Evolutionary conservation across 2,797 vertebrate genomes (phyloP), one percentile per base, ranked within the genome.

Genomic region (Coregonus sp.): DNA sequence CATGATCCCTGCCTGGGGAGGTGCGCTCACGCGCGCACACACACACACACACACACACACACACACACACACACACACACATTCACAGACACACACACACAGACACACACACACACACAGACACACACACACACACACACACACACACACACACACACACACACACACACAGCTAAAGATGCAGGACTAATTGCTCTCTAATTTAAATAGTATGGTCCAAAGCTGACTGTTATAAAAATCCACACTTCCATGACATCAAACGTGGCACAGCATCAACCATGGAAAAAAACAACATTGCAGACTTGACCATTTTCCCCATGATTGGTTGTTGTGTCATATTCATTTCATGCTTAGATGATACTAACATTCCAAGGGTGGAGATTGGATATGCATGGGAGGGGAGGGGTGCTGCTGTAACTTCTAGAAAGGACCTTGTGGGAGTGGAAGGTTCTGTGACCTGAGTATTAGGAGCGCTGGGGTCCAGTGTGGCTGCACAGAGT

Each of bases 191-290:
- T 83, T 75, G 9, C 18, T 5, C 40, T 67, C 40, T 65, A 12
- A 80, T 78, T 33, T 79, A 76, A 81, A 75, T 29, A 40, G 47
- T 54, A 74, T 75, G 77, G 74, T 84, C 56, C n/a, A 75, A 47
- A 59, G 68, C 72, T 66, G 71, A 40, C 68, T 67, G 71, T 59
- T 73, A 59, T 50, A 37, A 33, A 69, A 73, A 68, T 6, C 2
- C 72, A 73, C 31, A 67, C 31, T 80, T 75, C 65, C 77, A 59
- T 35, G 18, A 65, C 78, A 78, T 73, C 12, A 63, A 9, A 25
- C 37, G 61, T 25, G 25, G 37, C 71, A 35, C 50, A 47, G 50
- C 1, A 12, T 74, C 40, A 72, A 16, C 63, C 47, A 20, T 18
- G 31, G 68, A 76, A 70, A 37, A 70, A 0, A 33, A 54, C 20